These are phyloP conservation scores for Hypomecis punctinalis DNA, from an alignment of 2,888 invertebrate genomes.

Conservation along the genomic window DNA sequence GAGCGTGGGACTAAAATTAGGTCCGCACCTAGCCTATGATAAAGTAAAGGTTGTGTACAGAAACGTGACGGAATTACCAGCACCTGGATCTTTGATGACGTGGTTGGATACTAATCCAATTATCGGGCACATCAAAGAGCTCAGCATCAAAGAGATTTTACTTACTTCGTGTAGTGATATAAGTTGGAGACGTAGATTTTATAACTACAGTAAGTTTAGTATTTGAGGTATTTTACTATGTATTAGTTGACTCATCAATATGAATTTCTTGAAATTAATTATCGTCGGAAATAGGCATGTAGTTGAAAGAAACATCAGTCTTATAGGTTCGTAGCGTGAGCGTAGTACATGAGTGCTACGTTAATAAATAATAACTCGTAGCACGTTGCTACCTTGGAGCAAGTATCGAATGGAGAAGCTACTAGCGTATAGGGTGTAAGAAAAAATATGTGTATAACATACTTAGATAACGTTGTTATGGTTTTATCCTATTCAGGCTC, in stretches of 20 bases:
- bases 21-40: conserved; percentile 2
- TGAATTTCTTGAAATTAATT: too few species aligned
- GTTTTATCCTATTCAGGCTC: too few species aligned
- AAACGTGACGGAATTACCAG: conserved; percentile 28
- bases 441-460: too few species aligned
- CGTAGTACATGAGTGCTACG: too few species aligned
- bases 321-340: too few species aligned
- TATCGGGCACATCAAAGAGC: conserved; percentile 37
- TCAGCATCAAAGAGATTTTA: conserved; percentile 37
- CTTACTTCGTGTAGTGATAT: conserved; percentile 8
- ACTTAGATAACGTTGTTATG: too few species aligned
- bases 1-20: conserved; percentile 23
- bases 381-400: too few species aligned
- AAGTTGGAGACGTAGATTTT: conserved; percentile 10
- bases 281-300: too few species aligned
- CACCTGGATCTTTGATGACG: conserved; percentile 33
- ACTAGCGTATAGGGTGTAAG: too few species aligned
- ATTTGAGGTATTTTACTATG: neutral
- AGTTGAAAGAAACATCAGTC: too few species aligned
- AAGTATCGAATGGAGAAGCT: too few species aligned
- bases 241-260: neutral
- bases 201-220: neutral
- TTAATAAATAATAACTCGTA: too few species aligned
- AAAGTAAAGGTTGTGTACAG: conserved; percentile 17
- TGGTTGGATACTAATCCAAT: conserved; percentile 39